Conservation (phyloP, 1,140 invertebrate species). For the Drosophila fuyamai region DNA sequence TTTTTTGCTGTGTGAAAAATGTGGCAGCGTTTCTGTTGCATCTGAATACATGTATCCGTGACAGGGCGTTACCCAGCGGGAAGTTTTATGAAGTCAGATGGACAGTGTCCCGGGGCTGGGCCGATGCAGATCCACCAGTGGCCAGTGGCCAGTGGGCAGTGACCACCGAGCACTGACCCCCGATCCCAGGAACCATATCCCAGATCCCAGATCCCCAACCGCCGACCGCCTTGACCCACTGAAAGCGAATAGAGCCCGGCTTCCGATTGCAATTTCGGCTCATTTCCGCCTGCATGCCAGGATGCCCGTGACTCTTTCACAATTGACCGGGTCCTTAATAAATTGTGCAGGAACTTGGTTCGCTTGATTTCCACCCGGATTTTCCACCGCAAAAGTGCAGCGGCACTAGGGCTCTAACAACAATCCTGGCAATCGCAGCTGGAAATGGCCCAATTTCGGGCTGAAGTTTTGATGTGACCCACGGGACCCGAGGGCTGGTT, state of each 20-base stretch:
- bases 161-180: conserved; percentile 4
- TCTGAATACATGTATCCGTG: conserved; percentile 43
- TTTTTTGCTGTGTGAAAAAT: conserved; percentile 5
- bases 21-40: conserved; percentile 13
- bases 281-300: conserved; percentile 64
- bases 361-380: conserved; percentile 73
- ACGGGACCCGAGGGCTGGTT: conserved; percentile 40
- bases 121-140: conserved; percentile 18
- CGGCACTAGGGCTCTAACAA: background rate
- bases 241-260: conserved; percentile 11
- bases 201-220: background rate
- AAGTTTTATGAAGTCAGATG: conserved; percentile 36
- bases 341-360: conserved; percentile 57
- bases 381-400: conserved; percentile 31
- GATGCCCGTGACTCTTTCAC: conserved; percentile 53
- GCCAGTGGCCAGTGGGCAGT: background rate
- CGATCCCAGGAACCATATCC: conserved; percentile 4
- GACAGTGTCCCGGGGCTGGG: conserved; percentile 4
- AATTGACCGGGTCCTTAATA: conserved; percentile 63
- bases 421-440: background rate
- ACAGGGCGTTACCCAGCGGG: conserved; percentile 33
- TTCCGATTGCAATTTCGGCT: conserved; percentile 69
- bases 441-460: conserved; percentile 34
- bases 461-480: conserved; percentile 56
- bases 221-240: conserved; percentile 47